A percentile compares a stretch with the other conserved stretches of the same genome.
phyloP scores from a whole-genome alignment of 2,888 invertebrate species.

The Rugalucina vietnamica region DNA sequence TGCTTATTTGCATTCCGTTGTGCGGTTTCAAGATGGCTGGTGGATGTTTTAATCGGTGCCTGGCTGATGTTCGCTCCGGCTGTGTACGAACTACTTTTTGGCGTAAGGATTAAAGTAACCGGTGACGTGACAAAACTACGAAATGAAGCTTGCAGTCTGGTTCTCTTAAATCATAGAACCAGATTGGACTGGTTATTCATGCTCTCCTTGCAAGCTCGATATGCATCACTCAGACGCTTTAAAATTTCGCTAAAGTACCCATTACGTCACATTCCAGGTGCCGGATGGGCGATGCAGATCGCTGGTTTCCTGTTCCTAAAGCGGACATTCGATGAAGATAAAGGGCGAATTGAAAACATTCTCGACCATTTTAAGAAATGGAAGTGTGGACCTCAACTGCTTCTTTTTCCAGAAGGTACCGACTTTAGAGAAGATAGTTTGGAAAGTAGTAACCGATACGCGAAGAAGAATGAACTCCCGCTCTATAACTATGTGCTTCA shows the following conservation, averaged over 20 bases:
- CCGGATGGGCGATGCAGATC: conserved; percentile 62
- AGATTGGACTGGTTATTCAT: conserved; percentile 95
- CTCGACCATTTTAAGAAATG: conserved; percentile 35
- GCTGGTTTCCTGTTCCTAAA: conserved; percentile 54
- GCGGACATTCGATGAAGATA: conserved; percentile 47
- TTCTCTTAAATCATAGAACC: conserved; percentile 95
- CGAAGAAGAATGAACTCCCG: conserved; percentile 87
- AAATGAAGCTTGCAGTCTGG: conserved; percentile 88
- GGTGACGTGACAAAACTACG: conserved; percentile 89
- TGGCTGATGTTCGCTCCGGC: conserved; percentile 84
- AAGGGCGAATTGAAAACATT: conserved; percentile 29
- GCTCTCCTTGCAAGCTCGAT: conserved; percentile 91
- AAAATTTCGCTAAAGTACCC: conserved; percentile 55
- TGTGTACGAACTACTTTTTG: conserved; percentile 89
- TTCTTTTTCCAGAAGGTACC: conserved; percentile 94
- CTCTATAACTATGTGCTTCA: conserved; percentile 91
- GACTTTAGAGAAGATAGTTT: conserved; percentile 90
- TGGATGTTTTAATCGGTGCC: conserved; percentile 43
- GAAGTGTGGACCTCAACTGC: conserved; percentile 85
- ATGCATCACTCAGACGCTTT: conserved; percentile 74
- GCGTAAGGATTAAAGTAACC: conserved; percentile 89
- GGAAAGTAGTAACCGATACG: conserved; percentile 89
- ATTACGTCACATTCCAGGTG: conserved; percentile 45
- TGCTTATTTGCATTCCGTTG: background rate
- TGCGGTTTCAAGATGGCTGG: conserved; percentile 22